Evolutionary conservation across 2,797 vertebrate genomes (phyloP).

Genomic region (Periparus ater): DNA sequence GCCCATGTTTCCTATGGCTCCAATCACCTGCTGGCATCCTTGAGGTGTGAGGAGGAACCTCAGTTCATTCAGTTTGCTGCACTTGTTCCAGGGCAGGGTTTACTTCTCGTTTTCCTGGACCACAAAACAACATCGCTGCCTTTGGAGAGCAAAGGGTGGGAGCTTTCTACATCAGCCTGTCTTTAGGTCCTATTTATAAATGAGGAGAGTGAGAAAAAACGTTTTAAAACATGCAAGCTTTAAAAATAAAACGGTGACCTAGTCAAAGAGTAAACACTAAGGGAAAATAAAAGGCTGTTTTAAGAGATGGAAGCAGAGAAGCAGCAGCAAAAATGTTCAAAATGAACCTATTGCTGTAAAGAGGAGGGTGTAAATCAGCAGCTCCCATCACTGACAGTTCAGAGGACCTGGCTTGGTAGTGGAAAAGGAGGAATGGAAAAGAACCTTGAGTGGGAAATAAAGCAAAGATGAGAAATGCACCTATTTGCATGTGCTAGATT

Average conservation of each 20-base stretch:
- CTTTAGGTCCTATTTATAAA: constrained; percentile 45
- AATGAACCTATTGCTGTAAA: neutral
- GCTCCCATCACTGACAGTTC: neutral
- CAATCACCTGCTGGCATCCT: neutral
- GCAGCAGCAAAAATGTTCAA: neutral
- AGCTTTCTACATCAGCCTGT: neutral
- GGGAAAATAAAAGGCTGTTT: constrained; percentile 9
- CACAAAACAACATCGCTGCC: neutral
- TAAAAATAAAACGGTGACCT: constrained; percentile 52
- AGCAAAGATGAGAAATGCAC: neutral
- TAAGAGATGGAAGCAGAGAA: neutral
- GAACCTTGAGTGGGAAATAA: neutral
- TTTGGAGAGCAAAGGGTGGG: neutral
- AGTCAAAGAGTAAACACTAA: constrained; percentile 33
- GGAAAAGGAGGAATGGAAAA: neutral
- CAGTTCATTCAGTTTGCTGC: neutral
- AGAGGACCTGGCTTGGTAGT: neutral
- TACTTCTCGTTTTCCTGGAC: neutral
- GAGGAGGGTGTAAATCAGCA: neutral
- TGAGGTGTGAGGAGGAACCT: neutral
- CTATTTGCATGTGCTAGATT: neutral
- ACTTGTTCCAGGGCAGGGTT: neutral
- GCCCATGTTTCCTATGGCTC: neutral
- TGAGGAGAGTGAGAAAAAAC: constrained; percentile 7
- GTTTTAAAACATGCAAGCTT: constrained; percentile 30